These are phyloP conservation scores for Chymomyza fuscimana DNA, from an alignment of 2,888 invertebrate species.

Conservation along the genomic window DNA sequence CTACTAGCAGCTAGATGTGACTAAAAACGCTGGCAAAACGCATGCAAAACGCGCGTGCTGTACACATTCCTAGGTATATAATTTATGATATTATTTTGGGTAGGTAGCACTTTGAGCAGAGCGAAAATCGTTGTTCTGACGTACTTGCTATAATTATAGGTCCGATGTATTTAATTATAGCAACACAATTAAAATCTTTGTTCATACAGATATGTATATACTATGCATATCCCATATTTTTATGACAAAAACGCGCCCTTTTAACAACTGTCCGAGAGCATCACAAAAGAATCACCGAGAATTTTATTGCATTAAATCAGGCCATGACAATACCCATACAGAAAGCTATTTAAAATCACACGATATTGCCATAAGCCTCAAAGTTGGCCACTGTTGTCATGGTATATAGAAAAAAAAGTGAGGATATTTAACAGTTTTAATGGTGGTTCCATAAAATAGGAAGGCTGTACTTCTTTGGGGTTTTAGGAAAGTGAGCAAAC, in stretches of 20 bases:
- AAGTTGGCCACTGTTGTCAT: not conserved
- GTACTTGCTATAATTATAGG: conserved; percentile 3
- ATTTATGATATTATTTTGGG: not conserved
- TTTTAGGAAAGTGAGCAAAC: too few relatives aligned
- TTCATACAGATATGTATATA: not conserved
- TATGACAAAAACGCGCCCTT: not conserved
- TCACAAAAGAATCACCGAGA: not conserved
- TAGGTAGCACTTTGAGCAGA: not conserved
- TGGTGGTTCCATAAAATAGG: too few relatives aligned
- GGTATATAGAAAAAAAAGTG: not conserved
- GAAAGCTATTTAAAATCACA: not conserved
- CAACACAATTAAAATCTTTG: not conserved
- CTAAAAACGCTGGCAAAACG: not conserved
- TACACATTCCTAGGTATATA: not conserved
- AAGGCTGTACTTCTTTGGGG: too few relatives aligned
- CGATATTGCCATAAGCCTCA: not conserved
- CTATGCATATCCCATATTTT: not conserved
- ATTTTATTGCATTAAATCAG: not conserved
- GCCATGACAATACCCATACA: not conserved
- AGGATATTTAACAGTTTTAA: not conserved
- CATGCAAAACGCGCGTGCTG: not conserved
- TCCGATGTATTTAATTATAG: not conserved
- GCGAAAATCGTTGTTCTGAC: conserved; percentile 1
- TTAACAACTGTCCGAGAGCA: not conserved
- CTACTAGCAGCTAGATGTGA: not conserved